Evolutionary conservation across 2,113 vertebrate genomes (phyloP).

Genomic region (Origma solitaria): DNA sequence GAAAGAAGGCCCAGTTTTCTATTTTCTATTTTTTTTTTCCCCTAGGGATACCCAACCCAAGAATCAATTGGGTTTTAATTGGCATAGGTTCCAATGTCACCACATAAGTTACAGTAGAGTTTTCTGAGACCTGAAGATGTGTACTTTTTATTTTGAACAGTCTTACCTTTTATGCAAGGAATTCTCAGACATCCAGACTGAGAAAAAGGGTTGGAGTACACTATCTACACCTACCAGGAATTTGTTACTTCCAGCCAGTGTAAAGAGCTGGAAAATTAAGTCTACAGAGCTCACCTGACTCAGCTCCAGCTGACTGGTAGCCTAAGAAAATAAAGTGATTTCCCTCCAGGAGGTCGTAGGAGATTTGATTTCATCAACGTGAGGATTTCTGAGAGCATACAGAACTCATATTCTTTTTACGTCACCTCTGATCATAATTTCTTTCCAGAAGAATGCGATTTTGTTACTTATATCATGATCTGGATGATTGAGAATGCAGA

Average conservation of each 20-base stretch:
- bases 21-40: not conserved
- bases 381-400: not conserved
- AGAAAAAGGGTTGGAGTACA: not conserved
- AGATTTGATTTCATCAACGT: not conserved
- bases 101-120: not conserved
- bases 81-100: not conserved
- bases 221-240: not conserved
- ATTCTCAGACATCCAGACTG: not conserved
- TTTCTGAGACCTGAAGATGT: not conserved
- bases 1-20: not conserved
- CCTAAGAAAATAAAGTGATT: not conserved
- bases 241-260: not conserved
- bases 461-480: not conserved
- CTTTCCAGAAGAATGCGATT: not conserved
- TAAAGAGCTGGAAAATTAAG: not conserved
- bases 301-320: not conserved
- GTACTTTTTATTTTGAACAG: fast-evolving
- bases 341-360: not conserved
- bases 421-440: not conserved
- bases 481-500: not conserved
- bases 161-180: not conserved
- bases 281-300: not conserved
- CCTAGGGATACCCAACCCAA: not conserved
- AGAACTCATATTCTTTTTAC: not conserved
- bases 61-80: not conserved